A percentile compares a stretch with the other conserved stretches of the same genome.
Evolutionary conservation across 2,113 vertebrate species (phyloP).

Genomic region (Labeo rohita): DNA sequence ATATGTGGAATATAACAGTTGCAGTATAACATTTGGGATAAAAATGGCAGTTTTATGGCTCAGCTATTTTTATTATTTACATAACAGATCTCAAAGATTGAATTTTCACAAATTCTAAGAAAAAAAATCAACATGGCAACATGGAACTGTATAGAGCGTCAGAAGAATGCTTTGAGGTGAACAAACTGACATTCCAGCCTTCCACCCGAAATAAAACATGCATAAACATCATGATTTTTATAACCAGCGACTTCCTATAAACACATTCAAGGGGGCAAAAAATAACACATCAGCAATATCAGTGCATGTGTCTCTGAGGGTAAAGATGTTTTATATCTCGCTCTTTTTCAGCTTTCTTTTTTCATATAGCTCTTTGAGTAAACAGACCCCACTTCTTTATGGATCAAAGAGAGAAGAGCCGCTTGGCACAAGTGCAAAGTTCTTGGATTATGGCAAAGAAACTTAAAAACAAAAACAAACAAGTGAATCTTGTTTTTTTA

Average conservation of each 20-base stretch:
- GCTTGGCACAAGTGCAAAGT: conserved; percentile 27
- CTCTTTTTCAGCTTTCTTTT: conserved; percentile 54
- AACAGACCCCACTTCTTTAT: conserved; percentile 51
- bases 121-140: background rate
- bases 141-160: background rate
- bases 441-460: conserved; percentile 42
- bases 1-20: background rate
- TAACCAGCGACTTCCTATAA: conserved; percentile 8
- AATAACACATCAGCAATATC: conserved; percentile 32
- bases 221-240: background rate
- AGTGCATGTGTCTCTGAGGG: conserved; percentile 17
- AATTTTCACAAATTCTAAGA: background rate
- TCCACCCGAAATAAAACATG: background rate
- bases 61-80: background rate
- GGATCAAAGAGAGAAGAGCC: conserved; percentile 52
- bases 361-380: conserved; percentile 59
- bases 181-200: background rate
- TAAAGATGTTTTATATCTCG: conserved; percentile 27
- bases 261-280: background rate
- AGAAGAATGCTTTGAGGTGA: background rate
- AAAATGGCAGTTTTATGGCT: background rate
- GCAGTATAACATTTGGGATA: no score
- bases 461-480: conserved; percentile 40
- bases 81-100: background rate
- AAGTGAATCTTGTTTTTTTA: conserved; percentile 7